Conservation (phyloP, 1,140 invertebrate genomes). For the Aricia agestis region DNA sequence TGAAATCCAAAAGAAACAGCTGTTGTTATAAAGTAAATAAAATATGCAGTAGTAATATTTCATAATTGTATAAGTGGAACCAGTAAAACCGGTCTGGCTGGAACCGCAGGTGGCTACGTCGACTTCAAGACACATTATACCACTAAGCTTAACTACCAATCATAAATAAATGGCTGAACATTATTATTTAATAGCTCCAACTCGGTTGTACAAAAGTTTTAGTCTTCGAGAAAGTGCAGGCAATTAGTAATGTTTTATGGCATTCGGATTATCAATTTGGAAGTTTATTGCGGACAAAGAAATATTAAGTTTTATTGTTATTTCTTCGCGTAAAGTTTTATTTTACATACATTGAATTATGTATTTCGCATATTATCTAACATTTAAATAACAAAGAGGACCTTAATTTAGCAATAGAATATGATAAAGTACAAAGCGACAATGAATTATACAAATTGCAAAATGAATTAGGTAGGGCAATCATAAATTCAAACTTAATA, state of each 20-base stretch:
- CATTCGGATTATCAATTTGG: not conserved
- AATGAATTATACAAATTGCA: not conserved
- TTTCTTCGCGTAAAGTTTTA: not conserved
- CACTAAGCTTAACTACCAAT: slow-evolving; percentile 6
- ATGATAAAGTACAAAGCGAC: not conserved
- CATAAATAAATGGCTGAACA: not conserved
- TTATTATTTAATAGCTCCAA: slow-evolving; percentile 6
- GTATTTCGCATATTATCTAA: too few relatives aligned
- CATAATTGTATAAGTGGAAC: slow-evolving; percentile 51
- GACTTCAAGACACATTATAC: slow-evolving; percentile 6
- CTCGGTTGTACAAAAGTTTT: not conserved
- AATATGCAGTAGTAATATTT: slow-evolving; percentile 51
- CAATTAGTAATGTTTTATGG: not conserved
- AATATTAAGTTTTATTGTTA: not conserved
- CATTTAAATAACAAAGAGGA: not conserved
- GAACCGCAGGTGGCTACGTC: slow-evolving; percentile 31
- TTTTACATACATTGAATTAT: not conserved
- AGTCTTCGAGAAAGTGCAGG: not conserved
- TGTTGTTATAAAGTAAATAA: slow-evolving; percentile 34
- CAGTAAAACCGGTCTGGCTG: slow-evolving; percentile 43
- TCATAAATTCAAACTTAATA: slow-evolving; percentile 1
- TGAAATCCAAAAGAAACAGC: slow-evolving; percentile 4
- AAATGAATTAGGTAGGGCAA: slow-evolving; percentile 1
- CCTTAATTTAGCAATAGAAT: not conserved
- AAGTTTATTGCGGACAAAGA: not conserved